Evolutionary conservation across 2,797 vertebrate genomes (phyloP).

Genomic region (Setipinna tenuifilis): DNA sequence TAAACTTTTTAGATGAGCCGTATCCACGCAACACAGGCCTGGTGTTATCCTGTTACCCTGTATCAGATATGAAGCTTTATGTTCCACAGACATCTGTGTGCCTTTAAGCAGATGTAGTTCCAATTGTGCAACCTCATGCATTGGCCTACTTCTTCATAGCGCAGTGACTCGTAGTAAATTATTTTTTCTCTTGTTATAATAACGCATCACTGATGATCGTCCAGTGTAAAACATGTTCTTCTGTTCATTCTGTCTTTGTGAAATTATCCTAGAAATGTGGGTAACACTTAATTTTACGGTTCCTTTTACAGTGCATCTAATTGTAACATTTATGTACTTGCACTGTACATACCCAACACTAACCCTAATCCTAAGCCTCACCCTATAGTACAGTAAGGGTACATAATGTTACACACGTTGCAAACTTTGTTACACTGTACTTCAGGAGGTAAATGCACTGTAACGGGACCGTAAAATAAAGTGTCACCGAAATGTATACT

Average conservation of each 20-base stretch:
- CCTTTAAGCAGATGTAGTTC: background rate
- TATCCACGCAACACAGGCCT: background rate
- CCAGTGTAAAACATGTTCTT: conserved; percentile 25
- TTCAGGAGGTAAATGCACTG: too few species aligned
- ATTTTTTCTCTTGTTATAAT: background rate
- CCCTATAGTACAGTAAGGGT: too few species aligned
- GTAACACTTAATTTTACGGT: too few species aligned
- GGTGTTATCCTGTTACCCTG: background rate
- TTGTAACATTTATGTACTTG: too few species aligned
- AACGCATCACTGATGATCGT: background rate
- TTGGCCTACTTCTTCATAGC: background rate
- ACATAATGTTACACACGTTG: too few species aligned
- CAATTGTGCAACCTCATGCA: background rate
- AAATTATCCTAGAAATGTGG: background rate
- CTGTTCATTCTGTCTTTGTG: conserved; percentile 36
- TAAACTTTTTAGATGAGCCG: too few species aligned
- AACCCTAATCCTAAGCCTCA: too few species aligned
- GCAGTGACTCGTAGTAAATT: background rate
- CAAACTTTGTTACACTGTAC: too few species aligned
- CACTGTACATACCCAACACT: too few species aligned
- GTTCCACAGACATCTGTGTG: background rate
- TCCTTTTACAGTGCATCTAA: too few species aligned
- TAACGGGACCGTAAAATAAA: too few species aligned
- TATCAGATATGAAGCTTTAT: conserved; percentile 1
- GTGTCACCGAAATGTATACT: background rate